Evolutionary conservation across 2,888 invertebrate species (phyloP), one percentile per base, ranked within the genome.

Genomic region (Volucella zonaria): DNA sequence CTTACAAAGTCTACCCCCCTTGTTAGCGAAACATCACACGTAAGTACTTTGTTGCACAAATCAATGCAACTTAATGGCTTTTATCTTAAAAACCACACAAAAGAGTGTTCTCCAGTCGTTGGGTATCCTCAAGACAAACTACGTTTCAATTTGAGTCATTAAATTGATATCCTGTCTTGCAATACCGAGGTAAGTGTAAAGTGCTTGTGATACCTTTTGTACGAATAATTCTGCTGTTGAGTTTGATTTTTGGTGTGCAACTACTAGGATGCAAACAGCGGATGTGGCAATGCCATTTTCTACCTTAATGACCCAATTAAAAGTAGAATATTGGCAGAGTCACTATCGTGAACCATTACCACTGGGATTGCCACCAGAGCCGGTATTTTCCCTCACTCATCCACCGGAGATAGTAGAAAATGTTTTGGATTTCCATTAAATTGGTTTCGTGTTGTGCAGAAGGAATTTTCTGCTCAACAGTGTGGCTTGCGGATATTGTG

Each of bases 371-470:
- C 6, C 31, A 31, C 31, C 6, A 31, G 31, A 31, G 31, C 31
- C 6, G 2, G 31, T 0, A 6, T 31, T 31, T 31, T 6, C 4
- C 31, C 31, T 31, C 6, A 31, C 9, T 8, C n/a, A 42, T 10
- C 42, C 15, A 18, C 42, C 10, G 15, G 14, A 58, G 42, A 58
- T 58, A 11, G 11, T 3, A 15, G 31, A 14, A 58, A 58, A 58
- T 58, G 40, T 58, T 58, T 58, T 42, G 14, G 42, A 58, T 58
- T 58, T 42, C 11, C 42, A 43, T 59, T 59, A 59, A 59, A 59
- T 59, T 59, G 59, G 59, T 59, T 59, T 43, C 42, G 14, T 59
- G 42, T 59, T 59, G 59, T n/a, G 59, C 42, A 54, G 4, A n/a
- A 8, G 2, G 10, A 40, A 14, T 15, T 14, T 40, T 14, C 40